Evolutionary conservation across 2,888 invertebrate species (phyloP).

Genomic region (Yponomeuta evonymella): DNA sequence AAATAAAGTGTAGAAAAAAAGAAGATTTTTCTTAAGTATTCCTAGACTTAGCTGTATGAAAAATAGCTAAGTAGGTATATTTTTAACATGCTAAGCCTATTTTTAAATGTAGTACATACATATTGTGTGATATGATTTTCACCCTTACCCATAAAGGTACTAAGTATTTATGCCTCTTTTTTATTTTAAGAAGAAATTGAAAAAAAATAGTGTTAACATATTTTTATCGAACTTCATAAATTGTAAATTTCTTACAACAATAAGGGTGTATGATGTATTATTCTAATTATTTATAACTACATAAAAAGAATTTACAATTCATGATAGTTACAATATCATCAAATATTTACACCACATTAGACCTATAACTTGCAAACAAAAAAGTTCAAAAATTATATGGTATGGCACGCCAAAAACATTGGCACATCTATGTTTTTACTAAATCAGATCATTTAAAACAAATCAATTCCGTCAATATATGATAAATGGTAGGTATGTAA

Average conservation of each 20-base stretch:
- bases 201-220: conserved; percentile 23
- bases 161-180: conserved; percentile 14
- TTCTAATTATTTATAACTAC: conserved; percentile 7
- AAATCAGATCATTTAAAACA: conserved; percentile 19
- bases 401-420: conserved; percentile 7
- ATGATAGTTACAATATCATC: conserved; percentile 41
- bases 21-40: neutral
- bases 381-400: conserved; percentile 17
- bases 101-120: conserved; percentile 18
- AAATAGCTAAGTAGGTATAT: neutral
- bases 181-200: conserved; percentile 31
- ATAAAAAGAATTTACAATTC: conserved; percentile 54
- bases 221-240: neutral
- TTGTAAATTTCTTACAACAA: conserved; percentile 51
- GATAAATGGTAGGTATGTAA: too few species aligned
- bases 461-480: conserved; percentile 33
- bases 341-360: conserved; percentile 60
- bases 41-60: neutral
- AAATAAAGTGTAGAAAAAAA: neutral
- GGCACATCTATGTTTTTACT: neutral
- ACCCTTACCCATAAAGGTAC: conserved; percentile 19
- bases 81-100: neutral
- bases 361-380: neutral
- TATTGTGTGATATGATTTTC: conserved; percentile 65
- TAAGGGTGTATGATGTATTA: conserved; percentile 60